Conservation (phyloP, 1,140 invertebrate species). For the Melipona quadrifasciata region DNA sequence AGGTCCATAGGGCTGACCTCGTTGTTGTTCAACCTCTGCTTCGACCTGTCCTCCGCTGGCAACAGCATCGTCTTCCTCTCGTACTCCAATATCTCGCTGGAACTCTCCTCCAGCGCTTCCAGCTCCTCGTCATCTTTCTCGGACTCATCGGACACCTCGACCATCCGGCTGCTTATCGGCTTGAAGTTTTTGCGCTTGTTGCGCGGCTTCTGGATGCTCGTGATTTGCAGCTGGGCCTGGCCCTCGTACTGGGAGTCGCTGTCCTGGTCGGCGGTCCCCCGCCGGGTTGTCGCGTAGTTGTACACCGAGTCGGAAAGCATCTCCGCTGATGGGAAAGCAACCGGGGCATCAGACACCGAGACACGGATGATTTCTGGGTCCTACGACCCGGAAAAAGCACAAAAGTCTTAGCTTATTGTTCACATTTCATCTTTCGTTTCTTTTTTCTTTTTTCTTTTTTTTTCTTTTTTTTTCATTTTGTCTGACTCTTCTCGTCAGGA, state of each 20-base stretch:
- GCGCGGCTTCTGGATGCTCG: constrained; percentile 78
- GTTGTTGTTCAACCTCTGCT: constrained; percentile 80
- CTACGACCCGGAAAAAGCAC: neutral
- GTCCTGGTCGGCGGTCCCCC: constrained; percentile 78
- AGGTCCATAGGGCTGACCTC: constrained; percentile 80
- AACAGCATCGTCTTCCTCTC: constrained; percentile 76
- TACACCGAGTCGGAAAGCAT: constrained; percentile 82
- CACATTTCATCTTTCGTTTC: neutral
- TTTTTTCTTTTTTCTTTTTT: too few relatives aligned
- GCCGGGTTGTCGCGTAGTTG: constrained; percentile 79
- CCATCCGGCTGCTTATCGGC: constrained; percentile 83
- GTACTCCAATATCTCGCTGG: constrained; percentile 75
- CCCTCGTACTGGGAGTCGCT: constrained; percentile 78
- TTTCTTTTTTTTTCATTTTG: neutral
- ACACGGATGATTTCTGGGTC: neutral
- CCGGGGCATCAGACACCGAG: constrained; percentile 19
- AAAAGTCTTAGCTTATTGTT: neutral
- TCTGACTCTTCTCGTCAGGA: neutral
- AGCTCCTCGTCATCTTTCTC: constrained; percentile 73
- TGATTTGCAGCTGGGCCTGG: constrained; percentile 76
- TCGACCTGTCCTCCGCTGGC: constrained; percentile 71
- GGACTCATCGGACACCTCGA: constrained; percentile 80
- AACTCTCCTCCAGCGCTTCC: constrained; percentile 70
- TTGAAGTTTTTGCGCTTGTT: constrained; percentile 84
- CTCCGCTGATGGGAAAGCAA: constrained; percentile 74